phyloP scores from a whole-genome alignment of 2,113 vertebrate species.

The Regulus satrapa region DNA sequence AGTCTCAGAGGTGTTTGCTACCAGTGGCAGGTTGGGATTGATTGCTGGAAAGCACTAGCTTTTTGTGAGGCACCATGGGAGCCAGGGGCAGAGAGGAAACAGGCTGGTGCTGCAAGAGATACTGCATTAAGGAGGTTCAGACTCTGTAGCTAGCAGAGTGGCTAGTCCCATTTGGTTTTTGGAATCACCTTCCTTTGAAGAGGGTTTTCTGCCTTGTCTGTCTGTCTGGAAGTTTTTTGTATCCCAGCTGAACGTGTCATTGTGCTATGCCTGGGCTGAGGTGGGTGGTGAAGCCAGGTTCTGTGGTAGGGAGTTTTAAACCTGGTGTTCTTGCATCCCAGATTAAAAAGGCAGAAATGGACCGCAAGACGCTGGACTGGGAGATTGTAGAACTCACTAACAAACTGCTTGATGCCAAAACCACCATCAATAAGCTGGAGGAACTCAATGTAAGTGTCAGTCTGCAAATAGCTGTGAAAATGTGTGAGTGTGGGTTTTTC shows the following conservation, averaged over 20 bases:
- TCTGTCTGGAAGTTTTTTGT: constrained; percentile 10
- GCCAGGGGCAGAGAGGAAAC: neutral
- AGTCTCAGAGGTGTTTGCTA: neutral
- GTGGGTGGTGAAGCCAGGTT: neutral
- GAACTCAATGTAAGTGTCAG: constrained; percentile 86
- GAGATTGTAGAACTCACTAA: constrained; percentile 98
- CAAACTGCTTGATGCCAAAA: constrained; percentile 94
- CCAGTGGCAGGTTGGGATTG: neutral
- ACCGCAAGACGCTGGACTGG: constrained; percentile 94
- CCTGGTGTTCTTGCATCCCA: constrained; percentile 62
- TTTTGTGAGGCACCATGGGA: neutral
- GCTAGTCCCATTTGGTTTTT: neutral
- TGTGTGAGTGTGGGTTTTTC: neutral
- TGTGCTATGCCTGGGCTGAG: constrained; percentile 14
- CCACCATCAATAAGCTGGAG: constrained; percentile 92
- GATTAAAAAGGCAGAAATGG: constrained; percentile 96
- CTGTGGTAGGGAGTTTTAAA: neutral
- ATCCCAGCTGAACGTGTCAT: neutral
- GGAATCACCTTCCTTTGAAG: neutral
- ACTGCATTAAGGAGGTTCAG: neutral
- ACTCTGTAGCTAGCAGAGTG: neutral
- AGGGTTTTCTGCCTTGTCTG: neutral
- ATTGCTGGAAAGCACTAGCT: neutral
- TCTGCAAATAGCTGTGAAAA: neutral
- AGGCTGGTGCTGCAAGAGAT: neutral